A percentile compares a stretch with the other conserved stretches of the same genome.
phyloP scores from a whole-genome alignment of 1,140 invertebrate species.

The Aphelinus atriplicis region DNA sequence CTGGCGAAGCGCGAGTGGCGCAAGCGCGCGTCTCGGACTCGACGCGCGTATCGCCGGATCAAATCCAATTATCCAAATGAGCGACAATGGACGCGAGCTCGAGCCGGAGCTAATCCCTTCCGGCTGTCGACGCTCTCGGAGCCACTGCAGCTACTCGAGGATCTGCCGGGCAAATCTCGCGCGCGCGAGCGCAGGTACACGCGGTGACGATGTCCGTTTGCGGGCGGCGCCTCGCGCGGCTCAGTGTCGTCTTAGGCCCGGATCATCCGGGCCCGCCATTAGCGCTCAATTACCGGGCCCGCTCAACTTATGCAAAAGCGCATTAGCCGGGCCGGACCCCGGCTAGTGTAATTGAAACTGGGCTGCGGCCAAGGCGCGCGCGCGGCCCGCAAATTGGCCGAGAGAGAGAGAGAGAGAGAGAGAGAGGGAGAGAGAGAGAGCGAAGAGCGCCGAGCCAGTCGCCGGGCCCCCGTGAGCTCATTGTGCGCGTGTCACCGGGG shows the following conservation, averaged over 20 bases:
- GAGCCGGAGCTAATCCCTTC: too few relatives aligned
- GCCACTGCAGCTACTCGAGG: too few relatives aligned
- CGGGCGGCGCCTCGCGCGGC: background rate
- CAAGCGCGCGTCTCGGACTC: too few relatives aligned
- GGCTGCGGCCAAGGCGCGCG: background rate
- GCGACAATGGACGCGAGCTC: too few relatives aligned
- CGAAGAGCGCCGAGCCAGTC: conserved; percentile 34
- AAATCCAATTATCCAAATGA: too few relatives aligned
- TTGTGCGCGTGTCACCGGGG: conserved; percentile 35
- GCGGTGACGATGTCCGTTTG: too few relatives aligned
- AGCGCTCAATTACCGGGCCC: conserved; percentile 12
- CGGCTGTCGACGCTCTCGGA: too few relatives aligned
- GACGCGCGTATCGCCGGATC: too few relatives aligned
- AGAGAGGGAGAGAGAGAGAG: background rate
- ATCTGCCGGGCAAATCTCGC: too few relatives aligned
- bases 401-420: background rate
- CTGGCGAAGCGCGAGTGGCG: too few relatives aligned
- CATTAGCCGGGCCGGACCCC: background rate
- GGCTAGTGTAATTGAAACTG: conserved; percentile 7
- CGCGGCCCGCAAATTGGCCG: background rate
- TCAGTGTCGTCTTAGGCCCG: too few relatives aligned
- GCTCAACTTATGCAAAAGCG: conserved; percentile 29
- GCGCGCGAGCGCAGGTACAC: too few relatives aligned
- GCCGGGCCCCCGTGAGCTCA: conserved; percentile 33
- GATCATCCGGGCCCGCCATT: background rate